phyloP scores from a whole-genome alignment of 1,140 invertebrate species.

The Pogonognathellus flavescens region DNA sequence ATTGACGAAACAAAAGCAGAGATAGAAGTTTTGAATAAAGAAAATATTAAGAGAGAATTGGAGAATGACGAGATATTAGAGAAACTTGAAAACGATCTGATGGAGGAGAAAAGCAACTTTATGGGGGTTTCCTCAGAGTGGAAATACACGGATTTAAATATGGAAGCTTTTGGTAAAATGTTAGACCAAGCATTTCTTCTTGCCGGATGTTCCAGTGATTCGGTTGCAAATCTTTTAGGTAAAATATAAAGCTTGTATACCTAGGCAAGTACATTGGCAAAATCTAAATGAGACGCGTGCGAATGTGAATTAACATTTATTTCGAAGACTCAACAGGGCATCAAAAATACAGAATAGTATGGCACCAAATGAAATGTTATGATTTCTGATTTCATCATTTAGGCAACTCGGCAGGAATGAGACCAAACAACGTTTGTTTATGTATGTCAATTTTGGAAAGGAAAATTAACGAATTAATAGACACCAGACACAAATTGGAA shows the following conservation, averaged over 20 bases:
- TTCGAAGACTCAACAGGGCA: too few relatives aligned
- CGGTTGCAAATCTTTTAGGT: background rate
- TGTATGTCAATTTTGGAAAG: conserved; percentile 6
- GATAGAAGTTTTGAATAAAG: background rate
- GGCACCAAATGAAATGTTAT: too few relatives aligned
- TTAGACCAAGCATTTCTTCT: background rate
- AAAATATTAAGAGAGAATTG: background rate
- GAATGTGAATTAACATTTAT: too few relatives aligned
- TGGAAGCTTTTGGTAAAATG: background rate
- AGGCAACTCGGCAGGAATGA: conserved; percentile 6
- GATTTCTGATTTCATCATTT: background rate
- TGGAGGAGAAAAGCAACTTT: background rate
- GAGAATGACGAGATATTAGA: background rate
- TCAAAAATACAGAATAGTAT: too few relatives aligned
- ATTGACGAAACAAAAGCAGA: background rate
- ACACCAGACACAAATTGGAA: background rate
- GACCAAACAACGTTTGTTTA: background rate
- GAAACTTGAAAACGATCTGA: background rate
- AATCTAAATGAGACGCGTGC: background rate
- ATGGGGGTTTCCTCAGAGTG: background rate
- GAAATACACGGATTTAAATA: background rate
- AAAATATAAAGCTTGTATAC: background rate
- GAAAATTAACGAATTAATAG: background rate
- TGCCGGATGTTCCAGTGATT: background rate
- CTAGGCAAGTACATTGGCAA: too few relatives aligned